A percentile compares a stretch with the other conserved stretches of the same genome.
phyloP scores from a whole-genome alignment of 2,888 invertebrate species.

The Serrognathus titanus region DNA sequence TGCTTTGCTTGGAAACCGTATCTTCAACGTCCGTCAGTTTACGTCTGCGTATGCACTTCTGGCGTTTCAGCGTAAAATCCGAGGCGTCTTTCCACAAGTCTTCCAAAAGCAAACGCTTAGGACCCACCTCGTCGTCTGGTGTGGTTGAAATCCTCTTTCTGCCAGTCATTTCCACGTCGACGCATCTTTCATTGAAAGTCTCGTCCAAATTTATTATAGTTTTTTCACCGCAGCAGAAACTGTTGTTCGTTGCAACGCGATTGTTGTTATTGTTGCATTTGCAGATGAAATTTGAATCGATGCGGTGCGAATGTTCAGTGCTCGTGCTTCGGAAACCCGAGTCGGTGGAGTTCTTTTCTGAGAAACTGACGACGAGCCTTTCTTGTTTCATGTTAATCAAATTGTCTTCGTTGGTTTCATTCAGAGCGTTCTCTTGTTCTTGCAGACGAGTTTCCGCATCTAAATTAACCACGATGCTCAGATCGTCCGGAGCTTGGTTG shows the following conservation, averaged over 20 bases:
- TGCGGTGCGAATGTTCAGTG: constrained; percentile 37
- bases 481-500: constrained; percentile 30
- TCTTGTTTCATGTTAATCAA: constrained; percentile 34
- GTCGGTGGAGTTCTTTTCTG: constrained; percentile 38
- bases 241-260: not conserved
- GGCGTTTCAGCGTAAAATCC: constrained; percentile 50
- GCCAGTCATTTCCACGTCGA: constrained; percentile 33
- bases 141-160: constrained; percentile 18
- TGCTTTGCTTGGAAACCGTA: not conserved
- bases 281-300: constrained; percentile 39
- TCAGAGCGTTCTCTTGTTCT: constrained; percentile 35
- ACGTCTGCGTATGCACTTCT: constrained; percentile 56
- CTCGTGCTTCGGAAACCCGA: constrained; percentile 43
- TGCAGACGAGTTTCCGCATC: constrained; percentile 21
- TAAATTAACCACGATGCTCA: constrained; percentile 29
- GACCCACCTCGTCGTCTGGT: constrained; percentile 13
- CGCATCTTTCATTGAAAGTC: constrained; percentile 44
- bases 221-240: constrained; percentile 31
- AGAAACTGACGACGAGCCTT: constrained; percentile 23
- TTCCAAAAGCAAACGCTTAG: constrained; percentile 30
- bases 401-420: constrained; percentile 39
- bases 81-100: constrained; percentile 40
- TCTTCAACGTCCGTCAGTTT: constrained; percentile 8
- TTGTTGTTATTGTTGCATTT: constrained; percentile 28
- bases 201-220: constrained; percentile 44